A percentile compares a stretch with the other conserved stretches of the same genome.
These are phyloP conservation scores for Spizaetus ornatus DNA, from an alignment of 2,113 vertebrate genomes.

Conservation along the genomic window DNA sequence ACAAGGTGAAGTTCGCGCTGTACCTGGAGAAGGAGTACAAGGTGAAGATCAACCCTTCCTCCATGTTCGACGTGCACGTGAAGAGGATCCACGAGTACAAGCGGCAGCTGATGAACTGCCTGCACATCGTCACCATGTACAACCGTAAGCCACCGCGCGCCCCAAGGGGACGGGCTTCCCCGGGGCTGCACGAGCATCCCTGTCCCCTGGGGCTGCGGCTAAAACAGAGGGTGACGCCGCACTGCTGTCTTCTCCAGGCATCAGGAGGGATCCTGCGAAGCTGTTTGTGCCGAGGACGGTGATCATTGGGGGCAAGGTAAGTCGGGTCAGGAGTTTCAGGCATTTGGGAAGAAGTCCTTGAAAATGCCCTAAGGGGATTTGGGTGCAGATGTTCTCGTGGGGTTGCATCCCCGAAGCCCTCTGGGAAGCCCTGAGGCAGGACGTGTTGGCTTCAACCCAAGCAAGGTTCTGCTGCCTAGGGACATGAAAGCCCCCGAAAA, in stretches of 20 bases:
- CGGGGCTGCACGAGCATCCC: rapidly evolving
- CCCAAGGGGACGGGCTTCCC: background rate
- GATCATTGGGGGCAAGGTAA: conserved; percentile 95
- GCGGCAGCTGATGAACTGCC: conserved; percentile 93
- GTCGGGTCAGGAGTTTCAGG: background rate
- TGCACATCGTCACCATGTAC: conserved; percentile 93
- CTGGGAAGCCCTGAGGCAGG: background rate
- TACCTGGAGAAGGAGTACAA: conserved; percentile 90
- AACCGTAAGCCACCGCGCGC: conserved; percentile 79
- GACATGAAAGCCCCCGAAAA: background rate
- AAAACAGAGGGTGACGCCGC: background rate
- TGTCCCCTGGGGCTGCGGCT: rapidly evolving
- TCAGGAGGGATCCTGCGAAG: conserved; percentile 81
- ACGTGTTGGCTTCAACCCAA: background rate
- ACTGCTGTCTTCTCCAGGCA: conserved; percentile 74
- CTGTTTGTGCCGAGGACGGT: conserved; percentile 89
- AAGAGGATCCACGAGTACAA: conserved; percentile 99
- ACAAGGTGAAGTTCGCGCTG: conserved; percentile 90
- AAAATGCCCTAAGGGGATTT: background rate
- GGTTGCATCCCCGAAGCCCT: rapidly evolving
- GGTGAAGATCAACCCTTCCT: conserved; percentile 88
- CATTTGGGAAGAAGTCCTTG: background rate
- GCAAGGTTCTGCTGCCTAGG: background rate
- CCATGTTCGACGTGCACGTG: conserved; percentile 97
- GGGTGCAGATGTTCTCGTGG: background rate